Percentiles rank a stretch among this genome's conserved stretches.
phyloP scores from a whole-genome alignment of 1,140 invertebrate species.

The Oreohelix idahoensis region DNA sequence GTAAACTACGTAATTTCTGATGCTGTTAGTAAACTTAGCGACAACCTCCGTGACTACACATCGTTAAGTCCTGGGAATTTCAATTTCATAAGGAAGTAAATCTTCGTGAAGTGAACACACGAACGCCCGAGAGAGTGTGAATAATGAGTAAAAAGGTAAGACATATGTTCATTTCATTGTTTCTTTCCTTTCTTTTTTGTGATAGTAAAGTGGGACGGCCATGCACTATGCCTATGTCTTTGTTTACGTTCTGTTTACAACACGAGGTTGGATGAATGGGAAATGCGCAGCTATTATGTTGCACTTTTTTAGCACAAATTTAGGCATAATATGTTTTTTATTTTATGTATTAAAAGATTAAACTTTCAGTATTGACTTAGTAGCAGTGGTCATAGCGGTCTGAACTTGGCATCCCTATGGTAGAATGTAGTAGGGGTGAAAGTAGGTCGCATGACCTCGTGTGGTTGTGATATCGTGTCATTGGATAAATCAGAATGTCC shows the following conservation, averaged over 20 bases:
- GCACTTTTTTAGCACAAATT: background rate
- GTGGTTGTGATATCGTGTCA: constrained; percentile 23
- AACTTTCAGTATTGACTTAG: background rate
- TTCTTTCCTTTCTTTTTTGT: background rate
- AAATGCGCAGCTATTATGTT: constrained; percentile 34
- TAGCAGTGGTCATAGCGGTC: background rate
- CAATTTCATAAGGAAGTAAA: constrained; percentile 31
- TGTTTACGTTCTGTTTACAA: constrained; percentile 61
- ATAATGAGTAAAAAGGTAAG: constrained; percentile 64
- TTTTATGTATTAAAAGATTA: background rate
- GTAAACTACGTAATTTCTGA: constrained; percentile 60
- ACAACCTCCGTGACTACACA: constrained; percentile 34
- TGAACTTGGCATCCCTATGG: background rate
- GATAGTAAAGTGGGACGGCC: constrained; percentile 30
- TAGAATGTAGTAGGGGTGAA: background rate
- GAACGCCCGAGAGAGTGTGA: background rate
- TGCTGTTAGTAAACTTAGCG: constrained; percentile 46
- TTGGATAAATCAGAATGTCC: constrained; percentile 27
- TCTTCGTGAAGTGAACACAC: constrained; percentile 1
- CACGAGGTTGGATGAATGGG: constrained; percentile 40
- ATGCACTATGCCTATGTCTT: constrained; percentile 44
- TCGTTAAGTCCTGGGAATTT: constrained; percentile 34
- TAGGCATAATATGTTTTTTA: background rate
- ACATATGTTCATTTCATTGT: constrained; percentile 3
- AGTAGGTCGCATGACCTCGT: constrained; percentile 46